Base-by-base conservation (phyloP, 2,888 invertebrate genomes). In the Plagodis pulveraria region DNA sequence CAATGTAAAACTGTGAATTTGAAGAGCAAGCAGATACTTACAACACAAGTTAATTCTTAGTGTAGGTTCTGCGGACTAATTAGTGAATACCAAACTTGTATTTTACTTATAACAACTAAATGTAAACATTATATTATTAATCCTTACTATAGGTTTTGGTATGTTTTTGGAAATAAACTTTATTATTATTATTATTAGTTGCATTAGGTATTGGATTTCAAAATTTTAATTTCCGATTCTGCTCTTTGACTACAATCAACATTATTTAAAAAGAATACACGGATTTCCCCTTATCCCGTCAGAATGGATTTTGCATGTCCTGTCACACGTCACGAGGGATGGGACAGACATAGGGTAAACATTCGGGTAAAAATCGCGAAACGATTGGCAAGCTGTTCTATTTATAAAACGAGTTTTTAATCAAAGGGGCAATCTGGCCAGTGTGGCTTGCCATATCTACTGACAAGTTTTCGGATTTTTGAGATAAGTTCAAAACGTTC, bases 341-440 rank as follows among this genome's bases (percentile, higher is more conserved):
- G 41, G 50, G 40, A 33, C 50, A 47, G 50, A 54, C 45, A 46
- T 42, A 54, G 58, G 58, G 54, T 51, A 41, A 55, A 43, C 44
- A 46, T 45, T 42, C 54, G 58, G 58, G 54, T 51, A 41, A 55
- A 43, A 44, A 46, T 45, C 42, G 10, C 34, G n/a, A 41, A 7
- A 10, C 11, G 12, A 22, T 10, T 50, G 6, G 35, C 45, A 44
- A 50, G 32, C 35, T 44, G 44, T 6, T 49, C 48, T 60, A 56
- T 60, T 60, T 60, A 40, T 60, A 60, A 56, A 56, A 60, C 60
- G 40, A 50, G 52, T 56, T 56, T 55, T 42, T 12, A 42, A 12
- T 12, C 42, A 40, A 40, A 10, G 40, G 40, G 40, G 8, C 40
- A 40, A 40, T 10, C 10, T 40, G 40, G 1, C 10, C 40, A 40